Evolutionary conservation across 2,888 invertebrate genomes (phyloP), one percentile per base, ranked within the genome.

Genomic region (Criorhina ranunculi): DNA sequence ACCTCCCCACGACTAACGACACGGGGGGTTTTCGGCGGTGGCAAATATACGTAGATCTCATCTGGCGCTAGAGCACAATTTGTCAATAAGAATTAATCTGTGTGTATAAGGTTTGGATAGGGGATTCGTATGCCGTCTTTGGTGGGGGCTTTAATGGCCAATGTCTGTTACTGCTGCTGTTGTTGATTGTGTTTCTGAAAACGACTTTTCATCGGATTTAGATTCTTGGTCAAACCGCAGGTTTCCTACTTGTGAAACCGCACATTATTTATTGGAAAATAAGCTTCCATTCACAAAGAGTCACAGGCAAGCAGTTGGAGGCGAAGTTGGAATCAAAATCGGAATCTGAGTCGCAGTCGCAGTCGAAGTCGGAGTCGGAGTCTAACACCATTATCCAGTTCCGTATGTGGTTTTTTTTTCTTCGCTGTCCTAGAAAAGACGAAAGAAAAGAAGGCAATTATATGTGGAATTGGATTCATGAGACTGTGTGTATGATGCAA

Each of bases 191-290:
- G 24, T 46, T 72, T 66, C 73, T 81, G 46, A 73, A 78, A 79
- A 66, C 78, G 42, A 62, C 78, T 73, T 62, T 78, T 83, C 62
- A 83, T 78, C 67, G 55, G 57, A 73, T 78, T 83, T 67, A 57
- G 67, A 78, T 79, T 79, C 79, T 73, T 83, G 79, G 73, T 62
- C 67, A 73, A 83, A 83, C 83, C 83, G 17, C 83, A 83, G 51
- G 62, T 51, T 73, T 60, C 17, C 83, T 79, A 69, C 73, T 51
- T 67, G 67, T 40, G 40, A 67, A 69, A 83, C 83, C 83, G 73
- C 83, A 79, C 69, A 83, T 79, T 67, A 79, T 75, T 83, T 62
- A 75, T 73, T 78, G 49, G 51, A 44, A 79, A 83, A 79, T 79
- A 40, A 69, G 69, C 73, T 75, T 64, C 55, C 24, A 78, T 77